Evolutionary conservation across 2,113 vertebrate genomes (phyloP), one percentile per base, ranked within the genome.

Genomic region (Ochotona curzoniae): DNA sequence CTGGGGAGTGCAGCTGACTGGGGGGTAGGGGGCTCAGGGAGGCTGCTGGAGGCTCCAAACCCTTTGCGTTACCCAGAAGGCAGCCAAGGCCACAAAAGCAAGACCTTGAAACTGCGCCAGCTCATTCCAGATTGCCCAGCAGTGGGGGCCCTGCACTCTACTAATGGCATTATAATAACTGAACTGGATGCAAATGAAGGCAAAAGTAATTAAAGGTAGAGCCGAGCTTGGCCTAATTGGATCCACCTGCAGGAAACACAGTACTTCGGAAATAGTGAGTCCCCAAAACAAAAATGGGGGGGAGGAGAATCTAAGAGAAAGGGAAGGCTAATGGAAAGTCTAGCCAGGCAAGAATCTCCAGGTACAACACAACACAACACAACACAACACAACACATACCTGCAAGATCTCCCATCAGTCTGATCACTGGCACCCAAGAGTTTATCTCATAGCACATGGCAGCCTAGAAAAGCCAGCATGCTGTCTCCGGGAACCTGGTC

Each of bases 191-290:
- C 83, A 70, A 81, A 78, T 8, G 8, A 32, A 49, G 73, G 73
- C 82, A 78, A 32, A n/a, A 83, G 66, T 61, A 90, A 90, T 82
- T 79, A 64, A 79, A 86, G 79, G 79, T 30, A 74, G 38, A 83
- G n/a, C 26, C 0, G 11, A 23, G 26, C 35, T 15, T 12, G 13
- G 60, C 57, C 70, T 83, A 80, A 76, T 0, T 80, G 89, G 80
- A n/a, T 74, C 54, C 87, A 86, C 60, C 35, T 66, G 35, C 10
- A 18, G 11, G 14, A 74, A 70, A 20, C 7, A 51, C 14, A 1
- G 10, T 2, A 0, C 6, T 51, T 70, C 20, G 23, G 8, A 83
- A 57, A n/a, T 1, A n/a, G 0, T 23, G 25, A 49, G 35, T 63
- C 67, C 79, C 71, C 8, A 17, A 57, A 66, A 82, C 5, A 4